Evolutionary conservation across 1,140 invertebrate species (phyloP).

Genomic region (Drosophila nigrodunni): DNA sequence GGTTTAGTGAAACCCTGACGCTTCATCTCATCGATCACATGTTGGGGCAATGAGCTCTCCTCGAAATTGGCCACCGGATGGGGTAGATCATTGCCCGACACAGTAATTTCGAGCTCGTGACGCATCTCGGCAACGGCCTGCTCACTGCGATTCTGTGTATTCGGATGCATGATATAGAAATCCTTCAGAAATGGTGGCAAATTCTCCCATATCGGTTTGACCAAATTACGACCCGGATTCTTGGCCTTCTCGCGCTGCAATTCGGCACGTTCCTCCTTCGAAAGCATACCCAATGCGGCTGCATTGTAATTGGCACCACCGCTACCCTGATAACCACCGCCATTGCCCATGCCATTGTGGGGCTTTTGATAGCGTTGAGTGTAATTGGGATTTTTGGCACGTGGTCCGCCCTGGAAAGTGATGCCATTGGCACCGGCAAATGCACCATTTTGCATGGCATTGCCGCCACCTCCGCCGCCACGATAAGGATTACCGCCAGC

Average conservation of each 20-base stretch:
- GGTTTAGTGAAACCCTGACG: constrained; percentile 94
- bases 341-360: constrained; percentile 62
- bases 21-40: constrained; percentile 91
- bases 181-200: constrained; percentile 95
- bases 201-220: constrained; percentile 94
- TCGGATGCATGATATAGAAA: constrained; percentile 94
- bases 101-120: constrained; percentile 92
- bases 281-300: constrained; percentile 70
- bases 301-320: constrained; percentile 72
- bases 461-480: constrained; percentile 32
- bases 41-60: constrained; percentile 94
- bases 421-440: constrained; percentile 56
- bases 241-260: constrained; percentile 88
- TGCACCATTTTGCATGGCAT: constrained; percentile 67
- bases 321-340: constrained; percentile 57
- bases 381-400: constrained; percentile 75
- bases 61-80: constrained; percentile 94
- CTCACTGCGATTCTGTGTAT: constrained; percentile 89
- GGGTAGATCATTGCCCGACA: constrained; percentile 92
- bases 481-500: constrained; percentile 65
- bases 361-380: constrained; percentile 77
- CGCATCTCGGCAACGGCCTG: constrained; percentile 91
- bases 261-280: constrained; percentile 85
- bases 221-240: constrained; percentile 91
- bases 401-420: constrained; percentile 67